Evolutionary conservation across 2,888 invertebrate species (phyloP), one percentile per base, ranked within the genome.

Genomic region (Terebella lapidaria): DNA sequence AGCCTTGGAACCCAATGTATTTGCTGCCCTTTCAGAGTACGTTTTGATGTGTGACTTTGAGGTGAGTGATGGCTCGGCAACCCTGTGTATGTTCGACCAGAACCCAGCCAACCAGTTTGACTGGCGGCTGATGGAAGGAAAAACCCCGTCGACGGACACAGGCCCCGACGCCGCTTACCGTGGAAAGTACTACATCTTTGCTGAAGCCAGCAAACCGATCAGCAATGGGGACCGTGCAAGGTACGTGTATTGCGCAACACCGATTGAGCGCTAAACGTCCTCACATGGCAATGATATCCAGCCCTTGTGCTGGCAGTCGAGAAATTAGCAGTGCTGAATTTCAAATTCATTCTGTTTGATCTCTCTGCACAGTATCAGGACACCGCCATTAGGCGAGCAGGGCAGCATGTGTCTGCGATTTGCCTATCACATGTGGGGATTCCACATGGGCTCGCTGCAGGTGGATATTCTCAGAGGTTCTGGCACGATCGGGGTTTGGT

Each of bases 121-220:
- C 61, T 79, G 79, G 78, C 67, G 72, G 56, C 65, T 76, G 62
- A 67, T 63, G 51, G 30, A 22, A 4, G 67, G 63, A 3, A 26
- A 49, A 2, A 67, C 67, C 2, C 63, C 61, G 2, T 66, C 65
- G 18, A 22, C 49, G 29, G 56, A 64, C 30, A 67, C 67, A 1
- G 67, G 67, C 5, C 67, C 67, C 2, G 49, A 35, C 10, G 22
- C 47, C 15, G 67, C 67, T 1, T 62, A 54, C 54, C 60, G 53
- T 25, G 67, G 67, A 4, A 25, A 49, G 3, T 67, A 62, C 72
- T 94, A 90, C 77, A 87, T 93, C 85, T 89, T 89, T 70, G 87
- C 92, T 64, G 92, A 93, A 74, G 87, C 90, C 22, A 86, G 89
- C 0, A 83, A 86, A 0, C 81, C 83, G 0, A 28, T 42, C n/a